Percentiles rank a stretch among this genome's conserved stretches.
Conservation (phyloP, 2,888 invertebrate genomes). For the Philaethria dido region DNA sequence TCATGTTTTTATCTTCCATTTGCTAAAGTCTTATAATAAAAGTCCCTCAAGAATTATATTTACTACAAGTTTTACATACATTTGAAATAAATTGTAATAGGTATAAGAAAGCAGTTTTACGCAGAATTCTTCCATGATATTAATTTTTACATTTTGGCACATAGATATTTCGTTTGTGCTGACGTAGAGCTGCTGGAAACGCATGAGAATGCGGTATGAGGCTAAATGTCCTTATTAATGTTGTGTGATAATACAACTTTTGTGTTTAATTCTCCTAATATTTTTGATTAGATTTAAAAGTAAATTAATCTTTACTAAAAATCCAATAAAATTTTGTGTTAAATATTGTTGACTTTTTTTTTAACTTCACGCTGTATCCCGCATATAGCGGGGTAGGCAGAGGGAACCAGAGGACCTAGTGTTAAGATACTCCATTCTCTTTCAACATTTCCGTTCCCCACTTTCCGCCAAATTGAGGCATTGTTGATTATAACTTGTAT, state of each 20-base stretch:
- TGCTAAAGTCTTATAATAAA: no score
- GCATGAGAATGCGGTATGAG: constrained; percentile 51
- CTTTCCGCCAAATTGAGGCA: no score
- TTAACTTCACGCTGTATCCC: no score
- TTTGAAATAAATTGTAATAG: no score
- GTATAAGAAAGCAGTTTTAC: background rate
- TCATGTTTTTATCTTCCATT: no score
- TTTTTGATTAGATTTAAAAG: background rate
- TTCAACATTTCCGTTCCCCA: no score
- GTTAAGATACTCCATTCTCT: no score
- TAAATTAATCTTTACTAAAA: constrained; percentile 1
- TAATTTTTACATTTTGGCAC: constrained; percentile 45
- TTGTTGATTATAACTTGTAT: no score
- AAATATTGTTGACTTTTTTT: background rate
- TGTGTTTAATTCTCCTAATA: constrained; percentile 10
- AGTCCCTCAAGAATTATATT: no score
- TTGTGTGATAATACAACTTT: constrained; percentile 20
- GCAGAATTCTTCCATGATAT: background rate
- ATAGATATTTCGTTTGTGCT: constrained; percentile 63
- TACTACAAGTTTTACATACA: no score
- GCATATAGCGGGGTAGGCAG: no score
- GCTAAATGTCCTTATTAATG: constrained; percentile 20
- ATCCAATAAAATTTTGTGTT: background rate
- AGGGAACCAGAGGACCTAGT: no score
- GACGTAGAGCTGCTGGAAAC: constrained; percentile 49